Base-by-base conservation (phyloP, 30 jellyfish, hydroid and myxozoan genomes). In the Cassiopea andromeda region DNA sequence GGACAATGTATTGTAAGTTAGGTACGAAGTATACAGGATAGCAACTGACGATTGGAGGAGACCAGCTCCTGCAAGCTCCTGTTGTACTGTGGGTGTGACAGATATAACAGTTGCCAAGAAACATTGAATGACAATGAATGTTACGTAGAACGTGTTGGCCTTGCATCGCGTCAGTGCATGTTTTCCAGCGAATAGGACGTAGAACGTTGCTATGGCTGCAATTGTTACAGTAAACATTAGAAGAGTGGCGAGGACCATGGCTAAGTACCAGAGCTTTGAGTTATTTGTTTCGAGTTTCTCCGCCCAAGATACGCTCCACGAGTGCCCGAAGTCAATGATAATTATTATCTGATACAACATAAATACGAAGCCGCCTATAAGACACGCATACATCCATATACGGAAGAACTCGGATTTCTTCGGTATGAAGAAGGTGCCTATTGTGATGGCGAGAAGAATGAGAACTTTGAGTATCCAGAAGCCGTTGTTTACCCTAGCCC, bases 281-380 rank as follows among this genome's bases (percentile, higher is more conserved):
- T 89, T 60, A 60, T 92, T 94, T 15, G 97, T 83, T 79, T 96
- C 99, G 73, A 96, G 90, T 81, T 79, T 92, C 70, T 96, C 99
- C 6, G 99, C 99, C 99, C 99, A 96, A 10, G 98, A 81, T 13
- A 96, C 78, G 50, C 98, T 93, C 99, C 99, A 96, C 61, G 99
- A 96, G 74, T 96, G 98, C 2, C 99, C 99, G 78, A 96, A 96
- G 82, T 96, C 99, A 19, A 96, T 96, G 27, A 96, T 85, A n/a
- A 96, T 73, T 47, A 96, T 80, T n/a, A 96, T 92, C 66, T 92
- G 99, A 58, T 93, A 96, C 91, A 96, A 67, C 86, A 96, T 85
- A 49, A 96, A 96, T 66, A 96, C 77, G 84, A 96, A 96, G 1
- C 98, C 99, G 9, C 98, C 99, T 1, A 97, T 92, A 3, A 96